Conservation (phyloP, 2,888 invertebrate species). For the Autographa gamma region DNA sequence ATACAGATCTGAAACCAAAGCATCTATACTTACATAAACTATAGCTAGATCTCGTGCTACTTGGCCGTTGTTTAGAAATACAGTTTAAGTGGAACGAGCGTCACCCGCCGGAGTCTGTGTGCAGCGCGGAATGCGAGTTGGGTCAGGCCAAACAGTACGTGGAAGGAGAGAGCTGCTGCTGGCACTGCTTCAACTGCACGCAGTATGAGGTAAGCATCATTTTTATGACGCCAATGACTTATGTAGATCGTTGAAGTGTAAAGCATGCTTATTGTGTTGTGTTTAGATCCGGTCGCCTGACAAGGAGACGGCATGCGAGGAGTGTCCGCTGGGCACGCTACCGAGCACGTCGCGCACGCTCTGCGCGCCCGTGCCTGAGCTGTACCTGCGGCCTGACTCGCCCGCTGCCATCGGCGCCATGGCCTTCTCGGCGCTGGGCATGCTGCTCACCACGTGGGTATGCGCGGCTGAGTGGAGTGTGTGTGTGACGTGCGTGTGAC, state of each 20-base stretch:
- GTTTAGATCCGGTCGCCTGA: slow-evolving; percentile 93
- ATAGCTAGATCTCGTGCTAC: not conserved
- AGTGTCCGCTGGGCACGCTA: slow-evolving; percentile 94
- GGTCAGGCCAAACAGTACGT: slow-evolving; percentile 98
- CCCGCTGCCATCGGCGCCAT: slow-evolving; percentile 97
- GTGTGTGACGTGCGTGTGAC: not conserved
- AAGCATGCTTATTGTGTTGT: not conserved
- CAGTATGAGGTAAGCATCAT: slow-evolving; percentile 68
- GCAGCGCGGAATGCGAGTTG: slow-evolving; percentile 95
- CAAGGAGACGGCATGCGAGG: slow-evolving; percentile 94
- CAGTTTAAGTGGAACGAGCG: slow-evolving; percentile 94
- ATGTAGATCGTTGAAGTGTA: not conserved
- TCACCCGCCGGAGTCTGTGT: slow-evolving; percentile 95
- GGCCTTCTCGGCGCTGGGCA: slow-evolving; percentile 95
- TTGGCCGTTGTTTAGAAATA: slow-evolving; percentile 88
- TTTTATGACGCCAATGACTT: not conserved
- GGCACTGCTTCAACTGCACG: slow-evolving; percentile 94
- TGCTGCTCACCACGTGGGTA: slow-evolving; percentile 91
- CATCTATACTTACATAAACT: not conserved
- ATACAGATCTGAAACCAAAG: not conserved
- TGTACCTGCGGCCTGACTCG: slow-evolving; percentile 93
- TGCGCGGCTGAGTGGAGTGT: not conserved
- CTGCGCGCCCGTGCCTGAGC: slow-evolving; percentile 94
- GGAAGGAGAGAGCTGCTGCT: slow-evolving; percentile 97
- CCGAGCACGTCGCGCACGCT: slow-evolving; percentile 92